Conservation (phyloP, 2,888 invertebrate species). For the Panopea generosa region DNA sequence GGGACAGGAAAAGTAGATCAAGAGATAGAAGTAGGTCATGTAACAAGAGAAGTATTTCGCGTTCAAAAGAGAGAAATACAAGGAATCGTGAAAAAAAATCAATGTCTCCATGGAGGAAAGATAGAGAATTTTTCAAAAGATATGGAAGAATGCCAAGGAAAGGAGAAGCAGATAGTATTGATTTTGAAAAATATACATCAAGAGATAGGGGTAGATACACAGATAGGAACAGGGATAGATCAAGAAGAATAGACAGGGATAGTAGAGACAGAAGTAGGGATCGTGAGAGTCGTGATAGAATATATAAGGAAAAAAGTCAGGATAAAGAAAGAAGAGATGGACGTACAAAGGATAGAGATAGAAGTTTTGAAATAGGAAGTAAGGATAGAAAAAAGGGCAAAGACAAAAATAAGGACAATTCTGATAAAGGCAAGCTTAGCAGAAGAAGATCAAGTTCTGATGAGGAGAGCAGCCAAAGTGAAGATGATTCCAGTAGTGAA, state of each 20-base stretch:
- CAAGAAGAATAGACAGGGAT: constrained; percentile 23
- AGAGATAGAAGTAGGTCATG: constrained; percentile 17
- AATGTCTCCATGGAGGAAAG: constrained; percentile 56
- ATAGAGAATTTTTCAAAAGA: constrained; percentile 43
- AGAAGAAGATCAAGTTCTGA: background rate
- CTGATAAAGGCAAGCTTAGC: constrained; percentile 4
- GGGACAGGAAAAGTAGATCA: constrained; percentile 31
- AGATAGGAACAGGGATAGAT: constrained; percentile 3
- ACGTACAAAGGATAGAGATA: constrained; percentile 6
- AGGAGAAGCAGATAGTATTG: constrained; percentile 45
- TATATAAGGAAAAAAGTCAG: constrained; percentile 19
- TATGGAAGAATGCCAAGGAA: constrained; percentile 45
- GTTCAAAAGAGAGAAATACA: constrained; percentile 10
- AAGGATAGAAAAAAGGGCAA: constrained; percentile 6
- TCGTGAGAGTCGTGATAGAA: constrained; percentile 18
- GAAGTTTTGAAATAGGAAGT: constrained; percentile 16
- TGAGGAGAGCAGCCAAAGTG: constrained; percentile 1
- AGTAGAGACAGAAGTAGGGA: constrained; percentile 22
- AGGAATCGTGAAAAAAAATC: constrained; percentile 16
- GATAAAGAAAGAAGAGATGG: constrained; percentile 13
- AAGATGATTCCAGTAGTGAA: constrained; percentile 11
- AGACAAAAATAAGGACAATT: constrained; percentile 8
- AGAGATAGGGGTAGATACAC: constrained; percentile 28
- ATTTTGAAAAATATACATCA: constrained; percentile 18
- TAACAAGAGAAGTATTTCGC: constrained; percentile 25